These are phyloP conservation scores for Silurus aristotelis DNA, from an alignment of 2,797 vertebrate species.

Conservation along the genomic window DNA sequence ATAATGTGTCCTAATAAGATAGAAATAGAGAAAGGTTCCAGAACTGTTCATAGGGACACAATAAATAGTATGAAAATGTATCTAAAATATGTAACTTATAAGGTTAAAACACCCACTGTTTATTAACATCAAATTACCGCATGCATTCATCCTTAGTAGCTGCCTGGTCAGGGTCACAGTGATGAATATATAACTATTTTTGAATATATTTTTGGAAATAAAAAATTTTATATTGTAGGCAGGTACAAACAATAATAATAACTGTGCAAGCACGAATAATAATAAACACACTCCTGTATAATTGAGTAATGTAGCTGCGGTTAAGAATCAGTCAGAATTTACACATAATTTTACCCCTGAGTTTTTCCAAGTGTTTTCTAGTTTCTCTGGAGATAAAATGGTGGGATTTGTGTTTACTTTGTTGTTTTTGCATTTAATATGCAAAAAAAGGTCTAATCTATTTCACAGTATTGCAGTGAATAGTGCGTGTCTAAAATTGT, in stretches of 20 bases:
- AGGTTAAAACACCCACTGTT: not conserved
- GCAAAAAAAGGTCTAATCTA: not conserved
- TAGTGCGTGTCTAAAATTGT: not conserved
- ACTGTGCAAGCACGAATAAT: not conserved
- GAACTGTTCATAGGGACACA: not conserved
- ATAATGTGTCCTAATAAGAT: not conserved
- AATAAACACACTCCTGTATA: too few species aligned
- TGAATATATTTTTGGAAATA: not conserved
- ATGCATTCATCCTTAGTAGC: not conserved
- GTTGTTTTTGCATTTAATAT: too few species aligned
- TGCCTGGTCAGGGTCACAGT: not conserved
- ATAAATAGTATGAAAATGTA: not conserved
- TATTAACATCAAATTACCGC: not conserved
- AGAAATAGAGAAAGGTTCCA: not conserved
- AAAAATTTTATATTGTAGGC: not conserved
- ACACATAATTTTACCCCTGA: not conserved
- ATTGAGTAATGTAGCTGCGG: not conserved
- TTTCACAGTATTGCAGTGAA: not conserved
- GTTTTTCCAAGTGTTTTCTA: not conserved
- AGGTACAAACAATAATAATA: not conserved
- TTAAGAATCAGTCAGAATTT: not conserved
- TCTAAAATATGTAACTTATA: not conserved
- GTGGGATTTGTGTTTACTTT: not conserved
- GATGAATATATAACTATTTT: not conserved
- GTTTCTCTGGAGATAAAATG: not conserved